Conservation (phyloP, 2,888 invertebrate genomes). For the Copidosoma aretas region DNA sequence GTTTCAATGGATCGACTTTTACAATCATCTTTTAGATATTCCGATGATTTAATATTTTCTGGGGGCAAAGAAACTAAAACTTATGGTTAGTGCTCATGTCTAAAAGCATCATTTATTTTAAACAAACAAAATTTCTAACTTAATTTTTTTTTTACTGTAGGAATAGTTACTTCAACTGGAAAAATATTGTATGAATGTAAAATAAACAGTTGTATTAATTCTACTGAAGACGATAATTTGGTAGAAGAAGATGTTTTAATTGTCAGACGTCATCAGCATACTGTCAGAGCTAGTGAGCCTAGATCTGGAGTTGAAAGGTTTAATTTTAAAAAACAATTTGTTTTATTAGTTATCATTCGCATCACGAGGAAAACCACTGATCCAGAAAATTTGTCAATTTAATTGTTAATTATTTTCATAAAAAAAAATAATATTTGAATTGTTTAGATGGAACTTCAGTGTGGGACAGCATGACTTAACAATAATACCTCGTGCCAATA, state of each 20-base stretch:
- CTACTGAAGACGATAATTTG: conserved; percentile 67
- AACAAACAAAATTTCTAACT: conserved; percentile 3
- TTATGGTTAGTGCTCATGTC: conserved; percentile 67
- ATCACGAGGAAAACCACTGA: no score
- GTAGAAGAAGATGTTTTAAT: conserved; percentile 71
- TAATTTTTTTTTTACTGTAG: conserved; percentile 39
- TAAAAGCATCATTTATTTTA: conserved; percentile 10
- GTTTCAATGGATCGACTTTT: conserved; percentile 86
- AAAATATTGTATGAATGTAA: conserved; percentile 80
- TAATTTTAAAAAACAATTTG: no score
- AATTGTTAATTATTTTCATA: conserved; percentile 4
- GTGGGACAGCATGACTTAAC: conserved; percentile 88
- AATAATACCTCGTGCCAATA: conserved; percentile 62
- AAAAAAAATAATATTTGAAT: conserved; percentile 13
- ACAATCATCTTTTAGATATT: conserved; percentile 85
- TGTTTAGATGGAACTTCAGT: conserved; percentile 90
- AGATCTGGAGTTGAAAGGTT: conserved; percentile 84
- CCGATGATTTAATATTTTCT: conserved; percentile 83
- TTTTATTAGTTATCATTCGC: no score
- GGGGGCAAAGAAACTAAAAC: conserved; percentile 88
- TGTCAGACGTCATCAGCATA: conserved; percentile 82
- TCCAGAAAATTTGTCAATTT: conserved; percentile 1
- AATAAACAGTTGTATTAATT: conserved; percentile 74
- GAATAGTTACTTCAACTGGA: conserved; percentile 76
- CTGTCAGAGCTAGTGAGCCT: conserved; percentile 89